These are phyloP conservation scores for Apus apus DNA, from an alignment of 2,113 vertebrate genomes.

Conservation along the genomic window DNA sequence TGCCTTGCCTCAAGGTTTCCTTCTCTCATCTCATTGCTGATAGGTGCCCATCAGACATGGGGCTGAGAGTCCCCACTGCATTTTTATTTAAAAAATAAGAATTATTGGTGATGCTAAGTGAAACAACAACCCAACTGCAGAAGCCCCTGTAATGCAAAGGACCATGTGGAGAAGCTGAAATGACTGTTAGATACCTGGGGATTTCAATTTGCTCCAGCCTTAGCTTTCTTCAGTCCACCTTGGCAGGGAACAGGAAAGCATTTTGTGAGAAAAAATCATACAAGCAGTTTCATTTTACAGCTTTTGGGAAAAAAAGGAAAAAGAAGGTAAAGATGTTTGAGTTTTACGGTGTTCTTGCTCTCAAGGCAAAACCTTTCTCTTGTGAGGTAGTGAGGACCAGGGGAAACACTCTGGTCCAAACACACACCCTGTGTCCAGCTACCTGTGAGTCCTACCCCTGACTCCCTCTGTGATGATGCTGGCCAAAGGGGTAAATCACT, in stretches of 20 bases:
- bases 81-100: background rate
- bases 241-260: background rate
- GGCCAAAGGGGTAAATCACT: accelerated
- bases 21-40: background rate
- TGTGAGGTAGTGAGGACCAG: background rate
- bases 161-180: constrained; percentile 14
- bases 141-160: background rate
- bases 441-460: background rate
- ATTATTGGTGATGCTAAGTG: background rate
- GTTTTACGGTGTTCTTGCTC: background rate
- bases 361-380: background rate
- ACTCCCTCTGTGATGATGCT: background rate
- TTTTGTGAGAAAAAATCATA: background rate
- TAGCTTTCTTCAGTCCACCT: background rate
- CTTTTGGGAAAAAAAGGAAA: accelerated
- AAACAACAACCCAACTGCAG: background rate
- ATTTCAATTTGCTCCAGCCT: constrained; percentile 21
- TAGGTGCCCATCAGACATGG: accelerated
- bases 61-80: accelerated
- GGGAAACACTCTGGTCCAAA: accelerated
- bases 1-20: background rate
- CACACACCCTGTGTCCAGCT: accelerated
- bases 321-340: background rate
- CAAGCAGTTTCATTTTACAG: background rate
- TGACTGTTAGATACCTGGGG: constrained; percentile 23